These are phyloP conservation scores for Heteropelma amictum DNA, from an alignment of 2,888 invertebrate genomes.

Conservation along the genomic window DNA sequence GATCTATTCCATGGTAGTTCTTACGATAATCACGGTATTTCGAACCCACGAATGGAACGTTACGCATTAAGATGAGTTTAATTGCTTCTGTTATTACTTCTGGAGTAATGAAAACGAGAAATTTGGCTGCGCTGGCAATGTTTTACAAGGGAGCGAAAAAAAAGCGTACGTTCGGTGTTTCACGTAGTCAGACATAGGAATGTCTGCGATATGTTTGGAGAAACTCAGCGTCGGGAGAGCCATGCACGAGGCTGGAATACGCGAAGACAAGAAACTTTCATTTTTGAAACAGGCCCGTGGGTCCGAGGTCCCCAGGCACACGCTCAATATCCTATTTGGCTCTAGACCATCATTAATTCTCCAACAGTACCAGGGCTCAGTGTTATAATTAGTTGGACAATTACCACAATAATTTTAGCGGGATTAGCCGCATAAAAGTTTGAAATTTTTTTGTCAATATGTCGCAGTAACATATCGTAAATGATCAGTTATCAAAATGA, in stretches of 20 bases:
- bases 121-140: slow-evolving; percentile 59
- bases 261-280: slow-evolving; percentile 72
- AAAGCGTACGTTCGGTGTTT: slow-evolving; percentile 31
- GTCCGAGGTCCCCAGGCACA: slow-evolving; percentile 6
- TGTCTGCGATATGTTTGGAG: slow-evolving; percentile 63
- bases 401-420: background rate
- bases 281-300: slow-evolving; percentile 65
- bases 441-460: background rate
- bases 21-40: too few species aligned
- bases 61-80: too few species aligned
- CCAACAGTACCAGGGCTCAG: slow-evolving; percentile 4
- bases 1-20: too few species aligned
- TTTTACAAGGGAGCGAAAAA: slow-evolving; percentile 47
- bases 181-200: slow-evolving; percentile 60
- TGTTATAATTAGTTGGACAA: slow-evolving; percentile 26
- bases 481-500: too few species aligned
- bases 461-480: too few species aligned
- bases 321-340: slow-evolving; percentile 7
- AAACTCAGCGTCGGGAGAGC: slow-evolving; percentile 67
- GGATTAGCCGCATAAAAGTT: background rate
- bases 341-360: slow-evolving; percentile 39
- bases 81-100: too few species aligned
- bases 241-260: slow-evolving; percentile 72
- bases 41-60: too few species aligned
- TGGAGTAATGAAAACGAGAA: too few species aligned